Percentiles rank a stretch among this genome's conserved stretches.
Evolutionary conservation across 2,113 vertebrate genomes (phyloP).

Genomic region (Picathartes gymnocephalus): DNA sequence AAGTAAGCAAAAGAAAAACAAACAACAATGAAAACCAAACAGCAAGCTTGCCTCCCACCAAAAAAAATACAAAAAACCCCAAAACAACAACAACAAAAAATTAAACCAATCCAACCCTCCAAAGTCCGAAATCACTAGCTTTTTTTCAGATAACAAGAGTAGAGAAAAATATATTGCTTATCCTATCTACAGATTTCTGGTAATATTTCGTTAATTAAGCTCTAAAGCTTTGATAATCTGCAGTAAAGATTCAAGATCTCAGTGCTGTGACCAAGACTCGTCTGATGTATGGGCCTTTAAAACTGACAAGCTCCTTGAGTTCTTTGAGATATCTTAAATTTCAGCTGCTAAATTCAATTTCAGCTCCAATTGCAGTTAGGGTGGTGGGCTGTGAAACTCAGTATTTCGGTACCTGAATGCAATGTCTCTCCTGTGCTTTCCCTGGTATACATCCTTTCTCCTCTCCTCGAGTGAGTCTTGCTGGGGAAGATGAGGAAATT

Average conservation of each 20-base stretch:
- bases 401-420: not conserved
- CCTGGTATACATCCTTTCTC: not conserved
- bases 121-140: accelerated
- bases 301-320: not conserved
- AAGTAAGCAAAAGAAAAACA: accelerated
- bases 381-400: not conserved
- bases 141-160: not conserved
- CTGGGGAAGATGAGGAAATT: not conserved
- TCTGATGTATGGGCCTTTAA: not conserved
- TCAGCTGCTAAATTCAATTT: not conserved
- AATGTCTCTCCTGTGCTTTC: not conserved
- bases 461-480: not conserved
- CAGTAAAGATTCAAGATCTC: not conserved
- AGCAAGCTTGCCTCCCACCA: accelerated
- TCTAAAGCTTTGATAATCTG: not conserved
- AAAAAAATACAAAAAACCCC: accelerated
- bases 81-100: not conserved
- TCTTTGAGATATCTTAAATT: not conserved
- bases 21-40: not conserved
- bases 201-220: not conserved
- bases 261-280: not conserved
- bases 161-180: not conserved
- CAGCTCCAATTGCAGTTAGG: not conserved
- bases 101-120: accelerated
- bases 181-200: not conserved